Evolutionary conservation across 2,113 vertebrate species (phyloP), one percentile per base, ranked within the genome.

Genomic region (Arizona elegans): DNA sequence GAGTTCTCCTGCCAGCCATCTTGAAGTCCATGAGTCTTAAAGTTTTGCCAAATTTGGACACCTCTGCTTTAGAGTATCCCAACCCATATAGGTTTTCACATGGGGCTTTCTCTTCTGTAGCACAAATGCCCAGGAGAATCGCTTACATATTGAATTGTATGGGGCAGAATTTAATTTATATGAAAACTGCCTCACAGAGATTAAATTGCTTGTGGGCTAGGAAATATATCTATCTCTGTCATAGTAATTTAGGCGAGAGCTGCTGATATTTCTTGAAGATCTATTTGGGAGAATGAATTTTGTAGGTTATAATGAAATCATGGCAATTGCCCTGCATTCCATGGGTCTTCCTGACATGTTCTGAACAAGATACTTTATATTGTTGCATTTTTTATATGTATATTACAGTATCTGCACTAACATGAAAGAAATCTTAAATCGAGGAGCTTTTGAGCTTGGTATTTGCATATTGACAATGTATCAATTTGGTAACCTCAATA

Each of bases 401-500:
- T 8, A 24, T 75, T 52, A 13, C 9, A 33, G 52, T 70, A n/a
- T 55, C 23, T 43, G 29, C n/a, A 55, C n/a, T 81, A 85, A 91
- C 50, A 38, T 52, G 70, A 33, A 85, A 55, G 7, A n/a, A 54
- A 54, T 6, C n/a, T 75, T 50, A 24, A 23, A 81, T 29, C 2
- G 15, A 55, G 11, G 24, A 9, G 8, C 24, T 29, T 56, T 58
- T 86, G 24, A 58, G 23, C 11, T 75, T 56, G 3, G 70, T 9
- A 88, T 87, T 47, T 75, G 33, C 23, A 43, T 88, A 58, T 53
- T 55, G 93, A 91, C 3, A 90, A 8, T 10, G 0, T 65, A 47
- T 88, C 65, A 93, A 90, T 26, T 81, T 95, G 92, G 38, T 96
- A 52, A 88, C 56, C 93, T 95, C 8, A 50, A 21, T 1, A 93